These are phyloP conservation scores for Halotydeus destructor DNA, from an alignment of 1,140 invertebrate species.

Conservation along the genomic window DNA sequence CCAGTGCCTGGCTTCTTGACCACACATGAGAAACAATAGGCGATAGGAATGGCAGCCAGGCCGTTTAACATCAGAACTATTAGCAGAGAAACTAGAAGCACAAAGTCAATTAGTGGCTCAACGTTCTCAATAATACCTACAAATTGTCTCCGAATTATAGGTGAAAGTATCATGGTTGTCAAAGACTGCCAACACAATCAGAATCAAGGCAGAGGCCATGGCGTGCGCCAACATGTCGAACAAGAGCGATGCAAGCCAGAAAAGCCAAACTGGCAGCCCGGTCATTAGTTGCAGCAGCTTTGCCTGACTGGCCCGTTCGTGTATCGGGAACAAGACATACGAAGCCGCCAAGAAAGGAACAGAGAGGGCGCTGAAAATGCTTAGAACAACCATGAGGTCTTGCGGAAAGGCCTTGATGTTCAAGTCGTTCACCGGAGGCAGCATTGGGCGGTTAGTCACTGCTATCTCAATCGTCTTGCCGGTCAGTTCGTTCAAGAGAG, in stretches of 20 bases:
- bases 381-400: too few species aligned
- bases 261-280: slow-evolving; percentile 11
- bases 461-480: neutral
- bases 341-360: slow-evolving; percentile 13
- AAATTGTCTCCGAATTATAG: slow-evolving; percentile 4
- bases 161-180: slow-evolving; percentile 6
- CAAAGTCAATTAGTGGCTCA: neutral
- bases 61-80: slow-evolving; percentile 14
- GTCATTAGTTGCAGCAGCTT: slow-evolving; percentile 18
- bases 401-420: too few species aligned
- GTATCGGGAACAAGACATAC: slow-evolving; percentile 15
- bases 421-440: neutral
- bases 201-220: slow-evolving; percentile 7
- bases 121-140: neutral
- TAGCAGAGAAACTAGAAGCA: slow-evolving; percentile 3
- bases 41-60: slow-evolving; percentile 16
- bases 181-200: slow-evolving; percentile 9
- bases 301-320: slow-evolving; percentile 16
- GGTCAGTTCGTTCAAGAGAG: neutral
- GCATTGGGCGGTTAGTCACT: neutral
- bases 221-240: slow-evolving; percentile 14
- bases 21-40: slow-evolving; percentile 15
- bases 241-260: slow-evolving; percentile 14
- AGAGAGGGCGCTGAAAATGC: neutral
- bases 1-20: slow-evolving; percentile 12